Evolutionary conservation across 2,797 vertebrate species (phyloP).

Genomic region (Urophycis tenuis): DNA sequence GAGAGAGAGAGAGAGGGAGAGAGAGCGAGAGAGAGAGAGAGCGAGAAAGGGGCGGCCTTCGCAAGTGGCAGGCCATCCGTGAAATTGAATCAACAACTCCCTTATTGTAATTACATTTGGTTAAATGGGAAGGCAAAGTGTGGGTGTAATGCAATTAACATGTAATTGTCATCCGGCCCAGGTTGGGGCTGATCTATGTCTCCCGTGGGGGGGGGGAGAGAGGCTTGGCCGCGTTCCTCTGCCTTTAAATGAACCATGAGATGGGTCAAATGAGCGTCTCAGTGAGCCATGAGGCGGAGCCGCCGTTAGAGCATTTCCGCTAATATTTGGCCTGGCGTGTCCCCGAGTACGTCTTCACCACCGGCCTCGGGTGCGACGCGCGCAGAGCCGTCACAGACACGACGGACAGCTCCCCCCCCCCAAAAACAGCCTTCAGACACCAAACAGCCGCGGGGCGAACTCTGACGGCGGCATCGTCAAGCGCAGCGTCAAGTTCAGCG

Average conservation of each 20-base stretch:
- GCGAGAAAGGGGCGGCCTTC: conserved; percentile 6
- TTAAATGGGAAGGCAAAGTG: conserved; percentile 66
- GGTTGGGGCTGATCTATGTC: conserved; percentile 52
- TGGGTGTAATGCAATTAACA: conserved; percentile 71
- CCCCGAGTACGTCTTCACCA: background rate
- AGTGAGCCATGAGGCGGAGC: background rate
- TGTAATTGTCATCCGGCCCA: conserved; percentile 66
- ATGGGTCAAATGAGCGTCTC: background rate
- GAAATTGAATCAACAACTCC: conserved; percentile 73
- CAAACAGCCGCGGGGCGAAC: too few species aligned
- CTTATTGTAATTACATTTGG: conserved; percentile 71
- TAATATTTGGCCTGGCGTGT: too few species aligned
- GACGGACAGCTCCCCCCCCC: too few species aligned
- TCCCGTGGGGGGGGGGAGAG: conserved; percentile 40
- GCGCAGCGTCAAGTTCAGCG: too few species aligned
- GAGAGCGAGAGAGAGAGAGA: background rate
- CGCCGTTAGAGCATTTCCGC: background rate
- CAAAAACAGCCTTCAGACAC: too few species aligned
- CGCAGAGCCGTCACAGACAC: too few species aligned
- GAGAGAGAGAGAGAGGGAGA: too few species aligned
- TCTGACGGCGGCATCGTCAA: too few species aligned
- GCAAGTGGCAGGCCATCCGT: conserved; percentile 62
- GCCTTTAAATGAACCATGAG: background rate
- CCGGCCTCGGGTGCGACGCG: too few species aligned
- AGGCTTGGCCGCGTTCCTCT: background rate